Percentiles rank a stretch among this genome's conserved stretches.
Conservation (phyloP, 1,140 invertebrate species). For the Ostrea denselamellosa region DNA sequence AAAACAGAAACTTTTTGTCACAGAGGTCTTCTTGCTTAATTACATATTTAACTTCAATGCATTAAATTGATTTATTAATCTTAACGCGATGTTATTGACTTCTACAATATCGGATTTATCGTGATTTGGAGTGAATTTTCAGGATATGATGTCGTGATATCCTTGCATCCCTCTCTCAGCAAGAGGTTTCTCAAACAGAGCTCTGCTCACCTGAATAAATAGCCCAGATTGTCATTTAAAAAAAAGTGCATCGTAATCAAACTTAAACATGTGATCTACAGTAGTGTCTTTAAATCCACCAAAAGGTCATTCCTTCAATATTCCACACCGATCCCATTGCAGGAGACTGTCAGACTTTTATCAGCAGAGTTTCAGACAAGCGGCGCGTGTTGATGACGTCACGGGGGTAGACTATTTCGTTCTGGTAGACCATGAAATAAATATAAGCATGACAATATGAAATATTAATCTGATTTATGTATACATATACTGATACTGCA, state of each 20-base stretch:
- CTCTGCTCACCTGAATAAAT: background rate
- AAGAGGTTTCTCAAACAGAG: background rate
- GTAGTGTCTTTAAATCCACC: background rate
- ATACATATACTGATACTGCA: background rate
- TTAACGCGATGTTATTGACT: too few relatives aligned
- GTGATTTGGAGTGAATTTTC: background rate
- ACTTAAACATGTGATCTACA: background rate
- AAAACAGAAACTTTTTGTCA: too few relatives aligned
- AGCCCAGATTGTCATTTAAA: conserved; percentile 26
- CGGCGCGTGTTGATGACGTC: conserved; percentile 22
- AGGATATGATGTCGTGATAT: background rate
- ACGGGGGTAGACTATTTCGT: background rate
- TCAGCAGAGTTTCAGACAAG: background rate
- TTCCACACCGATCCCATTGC: background rate
- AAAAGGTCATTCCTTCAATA: background rate
- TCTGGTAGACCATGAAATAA: background rate
- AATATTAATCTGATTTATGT: conserved; percentile 25
- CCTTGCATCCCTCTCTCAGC: background rate
- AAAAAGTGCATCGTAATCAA: background rate
- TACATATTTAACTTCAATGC: too few relatives aligned
- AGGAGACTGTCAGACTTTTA: background rate
- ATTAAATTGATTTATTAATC: too few relatives aligned
- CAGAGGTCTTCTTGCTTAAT: too few relatives aligned
- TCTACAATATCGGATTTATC: too few relatives aligned
- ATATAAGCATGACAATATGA: background rate